Evolutionary conservation across 1,140 invertebrate species (phyloP).

Genomic region (Drosophila bocqueti): DNA sequence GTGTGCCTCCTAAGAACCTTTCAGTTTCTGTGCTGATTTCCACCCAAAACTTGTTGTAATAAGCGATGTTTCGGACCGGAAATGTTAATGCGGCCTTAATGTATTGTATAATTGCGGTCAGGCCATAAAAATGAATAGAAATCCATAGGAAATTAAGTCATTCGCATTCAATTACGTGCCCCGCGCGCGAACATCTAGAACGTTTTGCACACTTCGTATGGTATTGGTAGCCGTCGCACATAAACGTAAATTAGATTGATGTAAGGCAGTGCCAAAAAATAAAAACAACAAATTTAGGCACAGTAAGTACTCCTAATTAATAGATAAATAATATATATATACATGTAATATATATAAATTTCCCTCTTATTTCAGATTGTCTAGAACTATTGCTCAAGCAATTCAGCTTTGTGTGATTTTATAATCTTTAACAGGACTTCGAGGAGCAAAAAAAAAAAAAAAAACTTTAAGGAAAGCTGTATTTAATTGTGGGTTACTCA

Average conservation of each 20-base stretch:
- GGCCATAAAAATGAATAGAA: constrained; percentile 64
- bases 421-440: not conserved
- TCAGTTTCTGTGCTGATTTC: not conserved
- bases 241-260: constrained; percentile 53
- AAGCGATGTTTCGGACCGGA: constrained; percentile 54
- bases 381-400: not conserved
- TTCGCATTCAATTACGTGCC: constrained; percentile 80
- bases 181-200: constrained; percentile 33
- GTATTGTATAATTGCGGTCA: constrained; percentile 66
- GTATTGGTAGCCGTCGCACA: constrained; percentile 14
- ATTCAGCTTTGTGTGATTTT: not conserved
- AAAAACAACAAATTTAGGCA: not conserved
- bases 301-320: not conserved
- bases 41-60: constrained; percentile 38
- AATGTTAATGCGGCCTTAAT: constrained; percentile 65
- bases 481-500: not conserved
- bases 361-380: not conserved
- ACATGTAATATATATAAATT: not conserved
- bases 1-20: not conserved
- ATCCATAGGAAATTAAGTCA: constrained; percentile 73
- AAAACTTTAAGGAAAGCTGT: not conserved
- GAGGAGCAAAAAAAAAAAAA: no score
- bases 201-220: constrained; percentile 37
- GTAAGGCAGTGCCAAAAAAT: constrained; percentile 55
- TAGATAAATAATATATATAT: not conserved